Evolutionary conservation across 2,113 vertebrate species (phyloP).

Genomic region (Cyphomyrus discorhynchus): DNA sequence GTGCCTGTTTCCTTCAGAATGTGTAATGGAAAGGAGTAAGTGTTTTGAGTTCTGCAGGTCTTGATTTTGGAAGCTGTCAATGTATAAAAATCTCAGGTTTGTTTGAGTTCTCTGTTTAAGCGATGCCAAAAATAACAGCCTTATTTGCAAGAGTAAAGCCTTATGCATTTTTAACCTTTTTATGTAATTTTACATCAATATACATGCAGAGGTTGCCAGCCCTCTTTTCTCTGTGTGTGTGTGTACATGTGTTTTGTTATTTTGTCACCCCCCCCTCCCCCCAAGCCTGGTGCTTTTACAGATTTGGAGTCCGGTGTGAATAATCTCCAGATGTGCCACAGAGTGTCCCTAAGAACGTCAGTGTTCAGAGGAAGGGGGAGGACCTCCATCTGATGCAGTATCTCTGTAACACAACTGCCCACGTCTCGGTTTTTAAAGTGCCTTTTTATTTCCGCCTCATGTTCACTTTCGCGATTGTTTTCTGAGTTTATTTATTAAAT

Average conservation of each 20-base stretch:
- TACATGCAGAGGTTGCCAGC: neutral
- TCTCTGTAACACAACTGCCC: neutral
- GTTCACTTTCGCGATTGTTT: slow-evolving; percentile 30
- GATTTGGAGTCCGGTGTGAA: neutral
- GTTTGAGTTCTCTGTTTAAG: slow-evolving; percentile 2
- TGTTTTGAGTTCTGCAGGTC: neutral
- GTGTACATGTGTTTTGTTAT: neutral
- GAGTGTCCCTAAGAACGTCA: neutral
- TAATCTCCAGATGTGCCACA: neutral
- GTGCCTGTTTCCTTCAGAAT: neutral
- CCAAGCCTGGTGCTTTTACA: neutral
- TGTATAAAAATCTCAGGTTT: slow-evolving; percentile 16
- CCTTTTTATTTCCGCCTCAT: slow-evolving; percentile 23
- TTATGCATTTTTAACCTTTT: slow-evolving; percentile 15
- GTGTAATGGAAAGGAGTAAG: neutral
- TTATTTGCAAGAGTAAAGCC: slow-evolving; percentile 21
- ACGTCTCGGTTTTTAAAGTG: slow-evolving; percentile 11
- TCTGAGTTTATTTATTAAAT: slow-evolving; percentile 31
- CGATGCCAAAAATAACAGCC: slow-evolving; percentile 23
- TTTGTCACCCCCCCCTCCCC: neutral
- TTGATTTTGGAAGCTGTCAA: neutral
- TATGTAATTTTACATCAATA: neutral
- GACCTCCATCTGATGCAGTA: neutral
- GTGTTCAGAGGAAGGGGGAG: neutral
- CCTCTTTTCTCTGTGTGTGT: neutral